These are phyloP conservation scores for Neostethus bicornis DNA, from an alignment of 2,797 vertebrate species.

Conservation along the genomic window DNA sequence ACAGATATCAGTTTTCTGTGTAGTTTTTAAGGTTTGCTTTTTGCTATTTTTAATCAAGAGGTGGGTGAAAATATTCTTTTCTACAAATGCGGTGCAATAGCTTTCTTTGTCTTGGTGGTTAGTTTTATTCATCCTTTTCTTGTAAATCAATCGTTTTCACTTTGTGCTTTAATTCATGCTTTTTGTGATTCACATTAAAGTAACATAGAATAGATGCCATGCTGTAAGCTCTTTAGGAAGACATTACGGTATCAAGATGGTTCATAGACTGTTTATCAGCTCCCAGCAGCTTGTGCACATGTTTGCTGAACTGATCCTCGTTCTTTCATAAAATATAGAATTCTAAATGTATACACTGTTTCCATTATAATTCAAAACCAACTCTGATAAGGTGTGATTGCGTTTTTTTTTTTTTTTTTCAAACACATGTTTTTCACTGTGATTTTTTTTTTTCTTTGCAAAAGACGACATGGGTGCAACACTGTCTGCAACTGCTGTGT, in stretches of 20 bases:
- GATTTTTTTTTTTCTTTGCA: background rate
- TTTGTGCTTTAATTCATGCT: constrained; percentile 15
- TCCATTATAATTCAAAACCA: constrained; percentile 15
- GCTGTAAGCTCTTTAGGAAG: constrained; percentile 31
- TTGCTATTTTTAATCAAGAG: background rate
- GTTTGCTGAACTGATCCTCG: constrained; percentile 38
- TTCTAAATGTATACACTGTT: constrained; percentile 15
- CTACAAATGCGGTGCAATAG: background rate
- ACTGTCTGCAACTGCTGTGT: constrained; percentile 7
- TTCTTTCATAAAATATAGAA: constrained; percentile 40
- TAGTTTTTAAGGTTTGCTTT: constrained; percentile 9
- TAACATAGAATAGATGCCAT: constrained; percentile 26
- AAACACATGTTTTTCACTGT: constrained; percentile 1
- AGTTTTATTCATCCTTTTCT: constrained; percentile 16
- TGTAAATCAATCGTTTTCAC: constrained; percentile 3
- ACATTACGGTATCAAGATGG: constrained; percentile 37
- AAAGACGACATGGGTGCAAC: constrained; percentile 1
- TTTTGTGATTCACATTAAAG: constrained; percentile 19
- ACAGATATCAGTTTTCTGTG: background rate
- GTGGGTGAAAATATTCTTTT: background rate
- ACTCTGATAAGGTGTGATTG: constrained; percentile 8
- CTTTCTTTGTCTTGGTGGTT: background rate
- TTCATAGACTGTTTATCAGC: constrained; percentile 34
- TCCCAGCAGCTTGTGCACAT: constrained; percentile 37
- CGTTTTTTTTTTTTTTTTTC: background rate